Conservation (phyloP, 2,888 invertebrate genomes). For the Drosophila anomelani region DNA sequence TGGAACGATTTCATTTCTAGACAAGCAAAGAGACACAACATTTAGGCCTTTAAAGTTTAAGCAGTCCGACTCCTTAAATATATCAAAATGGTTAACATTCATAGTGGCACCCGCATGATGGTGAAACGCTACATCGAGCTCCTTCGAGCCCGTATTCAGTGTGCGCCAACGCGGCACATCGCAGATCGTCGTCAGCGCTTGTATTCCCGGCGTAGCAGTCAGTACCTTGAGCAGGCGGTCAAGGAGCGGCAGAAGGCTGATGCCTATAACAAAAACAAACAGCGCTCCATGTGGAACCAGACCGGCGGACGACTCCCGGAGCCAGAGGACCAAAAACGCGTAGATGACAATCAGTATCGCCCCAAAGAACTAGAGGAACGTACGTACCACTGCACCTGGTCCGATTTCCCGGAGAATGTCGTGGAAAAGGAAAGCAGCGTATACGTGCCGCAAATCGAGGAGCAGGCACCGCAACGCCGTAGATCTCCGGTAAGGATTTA, state of each 20-base stretch:
- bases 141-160: conserved; percentile 45
- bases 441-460: not conserved
- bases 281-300: conserved; percentile 64
- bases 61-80: not conserved
- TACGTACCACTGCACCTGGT: conserved; percentile 77
- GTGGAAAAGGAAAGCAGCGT: not conserved
- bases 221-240: not conserved
- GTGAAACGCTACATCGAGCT: conserved; percentile 55
- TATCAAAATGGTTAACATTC: conserved; percentile 50
- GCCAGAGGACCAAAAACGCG: conserved; percentile 15
- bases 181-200: conserved; percentile 14
- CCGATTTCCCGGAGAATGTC: conserved; percentile 60
- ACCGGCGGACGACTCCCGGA: not conserved
- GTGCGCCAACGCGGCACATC: conserved; percentile 52
- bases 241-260: conserved; percentile 52
- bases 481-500: not conserved
- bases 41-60: conserved; percentile 18
- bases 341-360: conserved; percentile 73
- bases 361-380: conserved; percentile 56
- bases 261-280: conserved; percentile 48
- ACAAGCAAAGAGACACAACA: conserved; percentile 6
- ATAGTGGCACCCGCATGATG: conserved; percentile 49
- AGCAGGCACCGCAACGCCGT: not conserved
- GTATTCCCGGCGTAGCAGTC: not conserved
- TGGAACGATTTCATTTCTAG: not conserved